Evolutionary conservation across 1,140 invertebrate genomes (phyloP).

Genomic region (Meloidogyne floridensis): DNA sequence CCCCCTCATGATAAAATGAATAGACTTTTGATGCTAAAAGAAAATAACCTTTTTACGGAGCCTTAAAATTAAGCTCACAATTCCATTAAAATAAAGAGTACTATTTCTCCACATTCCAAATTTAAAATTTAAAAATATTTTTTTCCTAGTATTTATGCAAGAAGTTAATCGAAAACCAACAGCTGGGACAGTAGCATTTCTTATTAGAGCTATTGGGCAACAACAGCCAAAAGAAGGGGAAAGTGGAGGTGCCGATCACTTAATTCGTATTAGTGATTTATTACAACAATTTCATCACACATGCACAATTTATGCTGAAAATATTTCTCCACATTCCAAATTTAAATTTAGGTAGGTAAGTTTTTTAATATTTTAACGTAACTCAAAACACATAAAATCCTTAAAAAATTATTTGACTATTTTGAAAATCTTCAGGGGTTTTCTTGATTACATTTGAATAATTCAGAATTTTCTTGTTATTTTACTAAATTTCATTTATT

Average conservation of each 20-base stretch:
- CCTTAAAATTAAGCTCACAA: too few species aligned
- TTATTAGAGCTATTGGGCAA: slow-evolving; percentile 23
- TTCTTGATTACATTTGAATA: too few species aligned
- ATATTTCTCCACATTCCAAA: slow-evolving; percentile 65
- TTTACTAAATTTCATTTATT: too few species aligned
- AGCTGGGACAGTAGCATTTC: slow-evolving; percentile 13
- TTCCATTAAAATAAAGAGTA: too few species aligned
- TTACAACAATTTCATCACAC: slow-evolving; percentile 60
- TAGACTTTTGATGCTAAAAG: too few species aligned
- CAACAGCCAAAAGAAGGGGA: slow-evolving; percentile 15
- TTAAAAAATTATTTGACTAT: slow-evolving; percentile 21
- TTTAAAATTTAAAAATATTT: too few species aligned
- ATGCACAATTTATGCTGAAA: slow-evolving; percentile 63
- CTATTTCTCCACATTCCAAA: too few species aligned
- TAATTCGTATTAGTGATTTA: slow-evolving; percentile 53
- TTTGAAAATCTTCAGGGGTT: neutral
- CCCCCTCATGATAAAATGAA: too few species aligned
- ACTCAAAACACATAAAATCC: too few species aligned
- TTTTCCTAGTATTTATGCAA: slow-evolving; percentile 43
- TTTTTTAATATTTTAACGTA: too few species aligned
- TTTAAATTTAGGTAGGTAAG: slow-evolving; percentile 56
- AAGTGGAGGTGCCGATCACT: slow-evolving; percentile 24
- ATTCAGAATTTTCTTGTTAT: too few species aligned
- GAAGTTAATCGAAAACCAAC: slow-evolving; percentile 43
- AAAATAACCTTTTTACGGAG: too few species aligned